phyloP scores from a whole-genome alignment of 2,797 vertebrate species.

The Botia kubotai region DNA sequence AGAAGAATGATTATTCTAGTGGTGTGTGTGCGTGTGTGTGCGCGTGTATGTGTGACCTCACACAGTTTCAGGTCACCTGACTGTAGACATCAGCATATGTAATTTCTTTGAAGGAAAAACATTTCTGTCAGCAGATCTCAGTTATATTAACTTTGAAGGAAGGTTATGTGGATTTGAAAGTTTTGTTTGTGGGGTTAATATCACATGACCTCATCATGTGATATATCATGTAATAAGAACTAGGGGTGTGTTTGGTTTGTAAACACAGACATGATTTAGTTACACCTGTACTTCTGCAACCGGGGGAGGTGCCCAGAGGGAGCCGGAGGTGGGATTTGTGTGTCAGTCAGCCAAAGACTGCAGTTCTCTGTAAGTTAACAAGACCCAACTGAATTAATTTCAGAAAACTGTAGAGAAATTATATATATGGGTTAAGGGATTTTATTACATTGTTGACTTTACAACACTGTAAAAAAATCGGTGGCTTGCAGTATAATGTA shows the following conservation, averaged over 20 bases:
- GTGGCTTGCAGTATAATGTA: no score
- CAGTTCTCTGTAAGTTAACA: no score
- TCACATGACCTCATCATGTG: background rate
- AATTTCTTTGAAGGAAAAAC: background rate
- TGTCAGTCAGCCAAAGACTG: background rate
- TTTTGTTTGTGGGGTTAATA: background rate
- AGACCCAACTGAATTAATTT: no score
- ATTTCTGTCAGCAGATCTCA: background rate
- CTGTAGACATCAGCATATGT: background rate
- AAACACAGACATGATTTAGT: slow-evolving; percentile 54
- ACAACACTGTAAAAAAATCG: no score
- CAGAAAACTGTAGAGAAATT: no score
- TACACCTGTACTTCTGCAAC: background rate
- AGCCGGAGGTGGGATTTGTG: slow-evolving; percentile 44
- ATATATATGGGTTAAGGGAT: no score
- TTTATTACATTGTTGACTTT: no score
- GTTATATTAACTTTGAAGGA: background rate
- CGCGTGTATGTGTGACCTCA: background rate
- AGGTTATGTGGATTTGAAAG: background rate
- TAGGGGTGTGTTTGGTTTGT: slow-evolving; percentile 63
- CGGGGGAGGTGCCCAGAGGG: slow-evolving; percentile 57
- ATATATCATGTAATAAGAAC: slow-evolving; percentile 33
- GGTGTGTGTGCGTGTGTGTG: no score
- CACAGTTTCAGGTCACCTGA: background rate
- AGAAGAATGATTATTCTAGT: no score